Base-by-base conservation (phyloP, 2,797 vertebrate species). In the Betta splendens region DNA sequence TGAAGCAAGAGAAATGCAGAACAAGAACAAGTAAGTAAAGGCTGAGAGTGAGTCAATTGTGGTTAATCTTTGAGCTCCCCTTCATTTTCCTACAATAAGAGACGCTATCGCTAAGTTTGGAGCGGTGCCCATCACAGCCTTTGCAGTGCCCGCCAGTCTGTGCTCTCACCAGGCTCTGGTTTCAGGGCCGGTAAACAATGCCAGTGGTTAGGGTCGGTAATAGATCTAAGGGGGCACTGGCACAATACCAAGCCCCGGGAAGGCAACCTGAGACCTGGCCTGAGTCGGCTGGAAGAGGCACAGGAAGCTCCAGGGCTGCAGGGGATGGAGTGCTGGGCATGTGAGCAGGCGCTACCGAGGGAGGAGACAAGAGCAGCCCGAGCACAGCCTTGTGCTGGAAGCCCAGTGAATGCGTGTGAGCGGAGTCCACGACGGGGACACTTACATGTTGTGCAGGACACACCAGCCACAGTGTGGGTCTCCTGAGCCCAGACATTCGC, bases 401-500 rank as follows among this genome's bases (percentile, higher is more conserved):
- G 23, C 22, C 61, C 17, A 43, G 20, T 37, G 20, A 50, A 63
- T 42, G 15, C 46, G 46, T 16, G 4, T n/a, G 15, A n/a, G 15
- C 25, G 23, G 22, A 32, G 5, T 56, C 1, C 31, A 13, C 43
- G 21, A 35, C 21, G 53, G 31, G 21, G 4, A 42, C 81, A 98
- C 96, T 98, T 87, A 99, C 97, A 39, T 94, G 89, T 95, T 98
- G 79, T 98, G 97, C 17, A 99, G 95, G 66, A 98, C 96, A 87
- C 97, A 99, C 97, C 97, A 99, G 58, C 96, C 97, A 5, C 96
- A 99, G 85, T 99, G 97, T 10, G 97, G 97, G 58, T 99, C 97
- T 0, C 96, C 96, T 0, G 96, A 98, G 64, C 96, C 96, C 11
- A 99, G 90, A 71, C 97, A 90, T 63, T 96, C 91, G 1, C 92